Evolutionary conservation across 2,113 vertebrate genomes (phyloP).

Genomic region (Microcebus murinus): DNA sequence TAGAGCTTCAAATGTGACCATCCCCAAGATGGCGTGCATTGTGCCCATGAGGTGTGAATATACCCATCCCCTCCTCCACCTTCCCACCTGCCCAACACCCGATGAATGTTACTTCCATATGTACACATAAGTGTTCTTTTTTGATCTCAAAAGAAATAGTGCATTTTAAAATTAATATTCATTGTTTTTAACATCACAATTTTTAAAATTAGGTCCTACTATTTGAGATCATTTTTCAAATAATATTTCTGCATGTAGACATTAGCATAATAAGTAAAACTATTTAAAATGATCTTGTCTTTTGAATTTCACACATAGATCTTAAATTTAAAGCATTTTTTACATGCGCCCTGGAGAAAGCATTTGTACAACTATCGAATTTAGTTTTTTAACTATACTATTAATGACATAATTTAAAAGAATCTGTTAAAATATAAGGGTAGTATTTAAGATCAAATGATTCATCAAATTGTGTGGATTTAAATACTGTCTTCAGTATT

Average conservation of each 20-base stretch:
- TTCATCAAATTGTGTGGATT: neutral
- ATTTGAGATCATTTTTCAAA: conserved; percentile 14
- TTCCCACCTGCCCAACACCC: no score
- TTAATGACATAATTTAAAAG: conserved; percentile 43
- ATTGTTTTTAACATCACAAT: neutral
- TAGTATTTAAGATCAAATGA: conserved; percentile 57
- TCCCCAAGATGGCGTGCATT: no score
- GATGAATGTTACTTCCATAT: no score
- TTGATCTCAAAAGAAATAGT: neutral
- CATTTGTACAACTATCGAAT: conserved; percentile 19
- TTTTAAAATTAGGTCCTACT: neutral
- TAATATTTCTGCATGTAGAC: neutral
- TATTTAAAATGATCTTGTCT: neutral
- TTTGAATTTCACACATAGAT: conserved; percentile 46
- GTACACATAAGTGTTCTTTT: neutral
- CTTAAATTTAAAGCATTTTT: conserved; percentile 26
- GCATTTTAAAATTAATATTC: neutral
- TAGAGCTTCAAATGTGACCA: no score
- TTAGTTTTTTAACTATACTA: conserved; percentile 24
- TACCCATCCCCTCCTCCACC: neutral
- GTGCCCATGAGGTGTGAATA: no score
- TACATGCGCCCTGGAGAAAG: neutral
- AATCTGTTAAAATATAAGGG: conserved; percentile 20
- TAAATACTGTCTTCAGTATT: conserved; percentile 9
- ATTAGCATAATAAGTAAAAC: neutral